These are phyloP conservation scores for Hapalemur alaotrensis DNA, from an alignment of 2,797 vertebrate genomes.

Conservation along the genomic window DNA sequence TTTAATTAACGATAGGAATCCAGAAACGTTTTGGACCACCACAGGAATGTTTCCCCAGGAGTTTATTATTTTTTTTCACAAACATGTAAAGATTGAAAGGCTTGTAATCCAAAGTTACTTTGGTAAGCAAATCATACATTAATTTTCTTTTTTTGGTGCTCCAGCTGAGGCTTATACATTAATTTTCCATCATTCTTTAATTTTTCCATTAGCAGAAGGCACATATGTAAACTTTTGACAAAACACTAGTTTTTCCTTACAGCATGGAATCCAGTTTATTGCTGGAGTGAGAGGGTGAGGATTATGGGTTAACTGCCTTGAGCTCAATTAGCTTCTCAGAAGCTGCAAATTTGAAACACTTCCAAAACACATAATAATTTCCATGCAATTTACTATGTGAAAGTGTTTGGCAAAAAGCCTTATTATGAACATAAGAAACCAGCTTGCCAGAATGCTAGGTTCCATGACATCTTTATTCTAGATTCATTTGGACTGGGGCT, in stretches of 20 bases:
- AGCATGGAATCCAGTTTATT: constrained; percentile 46
- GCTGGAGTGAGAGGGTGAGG: background rate
- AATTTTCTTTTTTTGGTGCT: background rate
- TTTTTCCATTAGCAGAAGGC: background rate
- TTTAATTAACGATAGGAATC: constrained; percentile 84
- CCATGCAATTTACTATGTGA: constrained; percentile 44
- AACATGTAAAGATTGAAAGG: constrained; percentile 85
- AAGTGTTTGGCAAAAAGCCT: constrained; percentile 48
- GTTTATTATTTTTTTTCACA: constrained; percentile 91
- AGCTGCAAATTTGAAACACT: constrained; percentile 47
- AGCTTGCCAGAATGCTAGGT: background rate
- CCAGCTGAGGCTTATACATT: background rate
- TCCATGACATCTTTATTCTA: constrained; percentile 47
- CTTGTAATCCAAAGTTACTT: constrained; percentile 91
- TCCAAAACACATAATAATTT: constrained; percentile 56
- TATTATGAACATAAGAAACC: constrained; percentile 8
- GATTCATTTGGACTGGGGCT: constrained; percentile 17
- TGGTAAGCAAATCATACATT: constrained; percentile 83
- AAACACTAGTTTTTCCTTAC: constrained; percentile 32
- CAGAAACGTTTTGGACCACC: constrained; percentile 94
- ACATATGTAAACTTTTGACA: constrained; percentile 38
- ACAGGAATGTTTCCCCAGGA: constrained; percentile 98
- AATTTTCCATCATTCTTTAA: background rate
- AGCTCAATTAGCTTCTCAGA: constrained; percentile 38
- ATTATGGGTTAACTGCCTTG: background rate